Conservation (phyloP, 2,113 vertebrate genomes). For the Myotis davidii region DNA sequence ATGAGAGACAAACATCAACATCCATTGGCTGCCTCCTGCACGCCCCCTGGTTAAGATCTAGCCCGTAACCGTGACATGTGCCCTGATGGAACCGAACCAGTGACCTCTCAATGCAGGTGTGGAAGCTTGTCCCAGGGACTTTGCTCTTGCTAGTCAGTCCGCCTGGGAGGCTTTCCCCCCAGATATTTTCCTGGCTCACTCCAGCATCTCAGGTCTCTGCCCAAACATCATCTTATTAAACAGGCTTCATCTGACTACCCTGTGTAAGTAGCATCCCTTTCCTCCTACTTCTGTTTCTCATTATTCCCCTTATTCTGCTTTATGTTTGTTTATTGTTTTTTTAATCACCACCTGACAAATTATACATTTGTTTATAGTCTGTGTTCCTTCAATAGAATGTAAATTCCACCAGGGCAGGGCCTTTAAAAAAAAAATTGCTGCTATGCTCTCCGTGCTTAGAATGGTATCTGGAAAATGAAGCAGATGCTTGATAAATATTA, state of each 20-base stretch:
- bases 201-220: not conserved
- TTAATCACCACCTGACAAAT: not conserved
- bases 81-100: too few relatives aligned
- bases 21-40: too few relatives aligned
- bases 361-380: not conserved
- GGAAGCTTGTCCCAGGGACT: not conserved
- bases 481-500: not conserved
- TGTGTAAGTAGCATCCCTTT: not conserved
- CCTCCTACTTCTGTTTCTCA: not conserved
- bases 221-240: not conserved
- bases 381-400: not conserved
- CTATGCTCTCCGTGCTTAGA: not conserved
- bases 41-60: too few relatives aligned
- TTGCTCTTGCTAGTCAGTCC: not conserved
- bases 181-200: not conserved
- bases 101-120: too few relatives aligned
- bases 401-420: not conserved
- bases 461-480: constrained; percentile 19
- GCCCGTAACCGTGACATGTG: too few relatives aligned
- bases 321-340: not conserved
- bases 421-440: not conserved
- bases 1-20: too few relatives aligned
- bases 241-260: not conserved
- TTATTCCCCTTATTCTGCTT: not conserved
- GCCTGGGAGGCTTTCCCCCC: not conserved